A percentile compares a stretch with the other conserved stretches of the same genome.
Conservation (phyloP, 37 sponge, comb jelly and placozoan species). For the Axinella damicornis region DNA sequence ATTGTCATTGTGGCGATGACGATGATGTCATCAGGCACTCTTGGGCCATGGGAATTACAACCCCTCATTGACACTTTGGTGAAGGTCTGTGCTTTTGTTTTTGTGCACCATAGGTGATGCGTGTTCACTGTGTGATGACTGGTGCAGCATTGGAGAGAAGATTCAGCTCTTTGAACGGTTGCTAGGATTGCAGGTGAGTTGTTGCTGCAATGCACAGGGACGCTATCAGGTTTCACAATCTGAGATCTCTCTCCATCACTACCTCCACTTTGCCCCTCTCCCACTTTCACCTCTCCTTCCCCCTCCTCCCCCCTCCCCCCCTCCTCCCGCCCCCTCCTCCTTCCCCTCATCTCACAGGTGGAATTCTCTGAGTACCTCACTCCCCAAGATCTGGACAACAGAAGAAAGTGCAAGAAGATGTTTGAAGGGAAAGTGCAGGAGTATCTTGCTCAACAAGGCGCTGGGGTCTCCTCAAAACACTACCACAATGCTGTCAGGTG, state of each 20-base stretch:
- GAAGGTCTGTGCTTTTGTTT: neutral
- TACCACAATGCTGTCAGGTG: neutral
- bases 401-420: neutral
- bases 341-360: neutral
- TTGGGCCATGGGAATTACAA: too few species aligned
- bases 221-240: neutral
- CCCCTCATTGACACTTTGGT: too few species aligned
- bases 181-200: conserved; percentile 20
- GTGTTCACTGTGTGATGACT: conserved; percentile 13
- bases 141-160: neutral
- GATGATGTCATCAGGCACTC: too few species aligned
- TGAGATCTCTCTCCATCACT: neutral
- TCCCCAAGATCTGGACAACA: neutral
- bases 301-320: neutral
- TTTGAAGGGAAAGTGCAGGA: conserved; percentile 10
- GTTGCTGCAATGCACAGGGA: too few species aligned
- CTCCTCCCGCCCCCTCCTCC: neutral
- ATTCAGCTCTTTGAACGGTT: conserved; percentile 16
- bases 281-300: too few species aligned
- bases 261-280: neutral
- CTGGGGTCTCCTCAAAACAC: neutral
- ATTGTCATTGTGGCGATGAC: too few species aligned
- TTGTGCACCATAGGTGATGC: neutral
- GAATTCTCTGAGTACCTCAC: conserved; percentile 17
- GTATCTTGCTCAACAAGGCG: neutral